A percentile compares a stretch with the other conserved stretches of the same genome.
Conservation (phyloP, 2,113 vertebrate genomes). For the Gulo gulo region DNA sequence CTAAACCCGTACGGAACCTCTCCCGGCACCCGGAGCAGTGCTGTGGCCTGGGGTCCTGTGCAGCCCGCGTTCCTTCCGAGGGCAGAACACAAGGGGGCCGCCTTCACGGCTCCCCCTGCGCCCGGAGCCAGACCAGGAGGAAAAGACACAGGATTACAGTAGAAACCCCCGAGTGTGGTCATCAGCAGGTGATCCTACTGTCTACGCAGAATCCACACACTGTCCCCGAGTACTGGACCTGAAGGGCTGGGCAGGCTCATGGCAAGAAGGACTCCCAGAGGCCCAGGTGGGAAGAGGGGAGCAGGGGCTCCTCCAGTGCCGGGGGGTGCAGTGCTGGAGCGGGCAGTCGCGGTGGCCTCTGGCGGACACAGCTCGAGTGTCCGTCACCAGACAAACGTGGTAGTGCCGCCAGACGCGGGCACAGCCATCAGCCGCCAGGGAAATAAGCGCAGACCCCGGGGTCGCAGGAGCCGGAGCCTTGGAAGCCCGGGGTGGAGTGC, state of each 20-base stretch:
- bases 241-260: not conserved
- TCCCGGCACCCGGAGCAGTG: no score
- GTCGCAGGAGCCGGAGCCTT: no score
- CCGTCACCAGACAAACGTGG: no score
- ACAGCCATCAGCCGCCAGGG: no score
- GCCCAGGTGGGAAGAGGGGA: not conserved
- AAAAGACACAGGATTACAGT: not conserved
- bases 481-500: fast-evolving
- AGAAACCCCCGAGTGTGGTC: not conserved
- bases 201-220: not conserved
- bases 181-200: not conserved
- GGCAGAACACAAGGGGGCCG: not conserved
- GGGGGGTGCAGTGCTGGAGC: no score
- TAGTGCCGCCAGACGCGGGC: no score
- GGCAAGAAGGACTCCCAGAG: not conserved
- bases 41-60: no score
- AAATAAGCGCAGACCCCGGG: not conserved
- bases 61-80: fast-evolving
- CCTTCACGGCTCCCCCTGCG: not conserved
- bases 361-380: no score
- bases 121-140: not conserved
- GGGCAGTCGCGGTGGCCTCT: no score
- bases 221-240: not conserved
- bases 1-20: not conserved
- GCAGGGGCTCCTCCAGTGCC: not conserved